phyloP scores from a whole-genome alignment of 2,797 vertebrate species.

The Zenarchopterus dispar region DNA sequence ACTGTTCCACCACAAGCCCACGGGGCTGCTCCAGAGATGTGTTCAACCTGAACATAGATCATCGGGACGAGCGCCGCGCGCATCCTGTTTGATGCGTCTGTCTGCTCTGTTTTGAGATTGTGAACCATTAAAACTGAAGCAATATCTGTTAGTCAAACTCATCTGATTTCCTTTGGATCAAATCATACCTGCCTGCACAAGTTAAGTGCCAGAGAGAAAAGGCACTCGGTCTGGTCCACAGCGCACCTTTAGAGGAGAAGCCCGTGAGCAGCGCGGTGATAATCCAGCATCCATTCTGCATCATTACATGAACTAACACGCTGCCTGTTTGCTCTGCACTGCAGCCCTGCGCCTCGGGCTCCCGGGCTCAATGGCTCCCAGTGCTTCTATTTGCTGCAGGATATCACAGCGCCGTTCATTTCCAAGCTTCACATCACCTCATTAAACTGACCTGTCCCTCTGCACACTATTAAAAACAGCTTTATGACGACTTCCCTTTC shows the following conservation, averaged over 20 bases:
- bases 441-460: slow-evolving; percentile 69
- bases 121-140: background rate
- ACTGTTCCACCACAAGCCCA: slow-evolving; percentile 60
- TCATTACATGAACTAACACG: slow-evolving; percentile 67
- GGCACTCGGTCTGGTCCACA: slow-evolving; percentile 18
- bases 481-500: slow-evolving; percentile 34
- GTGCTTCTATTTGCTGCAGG: slow-evolving; percentile 67
- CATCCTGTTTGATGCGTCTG: slow-evolving; percentile 21
- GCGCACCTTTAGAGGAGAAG: slow-evolving; percentile 41
- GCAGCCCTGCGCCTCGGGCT: slow-evolving; percentile 57
- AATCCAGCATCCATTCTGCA: slow-evolving; percentile 65
- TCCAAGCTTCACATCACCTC: slow-evolving; percentile 67
- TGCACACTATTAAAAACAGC: slow-evolving; percentile 47
- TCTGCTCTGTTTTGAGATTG: slow-evolving; percentile 12
- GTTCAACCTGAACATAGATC: slow-evolving; percentile 57
- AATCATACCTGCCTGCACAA: background rate
- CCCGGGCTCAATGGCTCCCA: slow-evolving; percentile 63
- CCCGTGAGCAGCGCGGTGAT: slow-evolving; percentile 55
- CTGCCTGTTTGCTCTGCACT: slow-evolving; percentile 63
- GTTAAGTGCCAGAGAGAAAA: slow-evolving; percentile 14
- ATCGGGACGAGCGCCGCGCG: slow-evolving; percentile 34
- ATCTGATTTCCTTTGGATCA: slow-evolving; percentile 11
- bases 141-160: slow-evolving; percentile 13
- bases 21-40: slow-evolving; percentile 62
- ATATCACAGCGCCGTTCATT: slow-evolving; percentile 70